These are phyloP conservation scores for Colius striatus DNA, from an alignment of 2,113 vertebrate species.

Conservation along the genomic window DNA sequence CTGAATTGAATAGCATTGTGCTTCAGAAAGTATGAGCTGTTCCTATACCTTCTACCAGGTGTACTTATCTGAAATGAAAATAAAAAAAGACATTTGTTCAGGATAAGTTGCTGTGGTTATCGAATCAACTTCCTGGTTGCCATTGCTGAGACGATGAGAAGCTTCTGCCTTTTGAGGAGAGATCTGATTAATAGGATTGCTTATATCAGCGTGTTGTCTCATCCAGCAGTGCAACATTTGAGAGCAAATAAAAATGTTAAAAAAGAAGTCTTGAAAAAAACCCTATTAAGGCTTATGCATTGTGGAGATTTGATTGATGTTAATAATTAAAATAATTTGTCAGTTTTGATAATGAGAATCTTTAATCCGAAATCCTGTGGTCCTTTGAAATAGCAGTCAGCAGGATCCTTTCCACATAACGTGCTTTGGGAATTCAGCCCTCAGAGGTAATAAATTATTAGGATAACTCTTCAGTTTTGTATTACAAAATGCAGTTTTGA, in stretches of 20 bases:
- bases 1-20: not conserved
- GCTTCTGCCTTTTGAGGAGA: not conserved
- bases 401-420: not conserved
- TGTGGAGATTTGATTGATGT: constrained; percentile 39
- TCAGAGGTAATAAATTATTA: constrained; percentile 32
- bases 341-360: constrained; percentile 47
- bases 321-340: constrained; percentile 50
- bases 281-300: constrained; percentile 2
- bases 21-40: not conserved
- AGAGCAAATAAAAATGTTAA: constrained; percentile 28
- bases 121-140: not conserved
- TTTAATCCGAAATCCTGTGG: not conserved
- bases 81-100: not conserved
- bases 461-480: not conserved
- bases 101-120: not conserved
- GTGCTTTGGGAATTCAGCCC: not conserved
- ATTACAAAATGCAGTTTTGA: not conserved
- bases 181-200: not conserved
- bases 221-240: constrained; percentile 14
- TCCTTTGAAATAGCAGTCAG: not conserved
- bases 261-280: constrained; percentile 43
- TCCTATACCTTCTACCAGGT: not conserved
- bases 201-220: not conserved
- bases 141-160: not conserved
- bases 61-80: not conserved